Percentiles rank a stretch among this genome's conserved stretches.
phyloP scores from a whole-genome alignment of 2,888 invertebrate genomes.

The Bembecia ichneumoniformis region DNA sequence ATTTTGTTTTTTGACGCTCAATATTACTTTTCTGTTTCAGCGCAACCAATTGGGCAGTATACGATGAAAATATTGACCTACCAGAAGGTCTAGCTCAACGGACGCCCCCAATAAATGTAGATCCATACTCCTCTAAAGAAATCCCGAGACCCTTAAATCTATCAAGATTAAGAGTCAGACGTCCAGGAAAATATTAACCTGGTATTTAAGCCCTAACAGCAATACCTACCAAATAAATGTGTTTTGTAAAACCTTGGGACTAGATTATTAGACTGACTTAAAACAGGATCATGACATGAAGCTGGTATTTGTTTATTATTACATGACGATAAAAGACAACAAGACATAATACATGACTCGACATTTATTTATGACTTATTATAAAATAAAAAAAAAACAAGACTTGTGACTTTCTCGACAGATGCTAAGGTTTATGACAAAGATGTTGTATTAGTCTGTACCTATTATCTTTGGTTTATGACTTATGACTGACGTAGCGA shows the following conservation, averaged over 20 bases:
- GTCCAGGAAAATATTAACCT: constrained; percentile 25
- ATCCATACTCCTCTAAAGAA: constrained; percentile 56
- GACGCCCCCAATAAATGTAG: constrained; percentile 49
- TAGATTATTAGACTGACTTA: not conserved
- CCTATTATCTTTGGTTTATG: too few species aligned
- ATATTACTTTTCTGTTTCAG: constrained; percentile 27
- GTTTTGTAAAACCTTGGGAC: not conserved
- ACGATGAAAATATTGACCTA: constrained; percentile 51
- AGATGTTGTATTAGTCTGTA: too few species aligned
- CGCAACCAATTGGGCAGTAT: constrained; percentile 60
- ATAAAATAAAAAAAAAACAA: too few species aligned
- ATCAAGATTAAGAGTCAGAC: constrained; percentile 28
- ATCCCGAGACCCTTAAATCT: constrained; percentile 55
- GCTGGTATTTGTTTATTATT: too few species aligned
- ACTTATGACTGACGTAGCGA: too few species aligned
- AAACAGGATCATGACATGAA: too few species aligned
- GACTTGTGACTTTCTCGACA: too few species aligned
- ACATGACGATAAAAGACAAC: too few species aligned
- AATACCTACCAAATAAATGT: not conserved
- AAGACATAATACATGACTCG: too few species aligned
- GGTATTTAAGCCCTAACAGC: not conserved
- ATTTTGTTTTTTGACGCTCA: too few species aligned
- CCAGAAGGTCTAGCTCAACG: constrained; percentile 31
- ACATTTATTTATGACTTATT: too few species aligned
- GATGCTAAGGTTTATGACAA: too few species aligned